These are phyloP conservation scores for Cebus imitator DNA, from an alignment of 2,113 vertebrate genomes.

Conservation along the genomic window DNA sequence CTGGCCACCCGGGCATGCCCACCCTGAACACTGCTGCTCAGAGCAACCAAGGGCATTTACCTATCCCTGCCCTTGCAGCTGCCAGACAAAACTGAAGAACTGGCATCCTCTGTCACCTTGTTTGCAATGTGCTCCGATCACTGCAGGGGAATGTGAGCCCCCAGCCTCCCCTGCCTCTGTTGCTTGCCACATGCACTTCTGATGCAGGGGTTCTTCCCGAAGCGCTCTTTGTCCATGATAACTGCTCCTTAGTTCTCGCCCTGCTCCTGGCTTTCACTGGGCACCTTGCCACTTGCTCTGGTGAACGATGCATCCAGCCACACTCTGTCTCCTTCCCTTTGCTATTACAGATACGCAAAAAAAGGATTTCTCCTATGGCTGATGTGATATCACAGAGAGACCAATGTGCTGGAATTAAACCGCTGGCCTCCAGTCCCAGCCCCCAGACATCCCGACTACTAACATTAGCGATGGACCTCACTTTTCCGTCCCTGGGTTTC, in stretches of 20 bases:
- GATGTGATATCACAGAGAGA: too few species aligned
- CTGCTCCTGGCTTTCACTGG: background rate
- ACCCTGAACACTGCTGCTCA: too few species aligned
- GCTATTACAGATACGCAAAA: accelerated
- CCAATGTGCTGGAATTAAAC: background rate
- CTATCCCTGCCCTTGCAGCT: accelerated
- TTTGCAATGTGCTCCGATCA: background rate
- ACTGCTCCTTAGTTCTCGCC: accelerated
- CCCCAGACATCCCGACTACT: too few species aligned
- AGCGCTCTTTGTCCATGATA: accelerated
- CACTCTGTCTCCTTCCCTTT: background rate
- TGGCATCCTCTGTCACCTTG: too few species aligned
- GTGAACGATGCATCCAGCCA: accelerated
- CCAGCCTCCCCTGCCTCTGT: accelerated
- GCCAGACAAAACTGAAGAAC: background rate
- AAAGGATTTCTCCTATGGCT: background rate
- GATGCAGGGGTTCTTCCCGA: accelerated
- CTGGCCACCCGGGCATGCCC: too few species aligned
- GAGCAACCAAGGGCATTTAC: background rate
- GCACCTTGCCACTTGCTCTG: accelerated
- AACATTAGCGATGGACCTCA: background rate
- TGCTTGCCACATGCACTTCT: accelerated
- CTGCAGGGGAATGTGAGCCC: accelerated
- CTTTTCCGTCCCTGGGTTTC: too few species aligned
- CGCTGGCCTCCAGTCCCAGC: background rate